phyloP scores from a whole-genome alignment of 2,888 invertebrate genomes.

The Euplexia lucipara region DNA sequence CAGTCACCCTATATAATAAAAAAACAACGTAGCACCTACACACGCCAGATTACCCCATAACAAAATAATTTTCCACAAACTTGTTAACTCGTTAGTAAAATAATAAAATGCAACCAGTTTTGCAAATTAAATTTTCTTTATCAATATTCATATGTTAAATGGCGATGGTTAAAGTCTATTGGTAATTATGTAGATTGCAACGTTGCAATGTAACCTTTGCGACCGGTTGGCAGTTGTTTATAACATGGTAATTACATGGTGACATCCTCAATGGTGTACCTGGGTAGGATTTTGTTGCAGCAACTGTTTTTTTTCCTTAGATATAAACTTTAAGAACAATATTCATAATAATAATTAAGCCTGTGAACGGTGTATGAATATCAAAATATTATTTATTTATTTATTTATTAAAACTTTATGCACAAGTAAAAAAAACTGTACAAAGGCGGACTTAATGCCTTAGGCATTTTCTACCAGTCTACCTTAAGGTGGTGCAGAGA shows the following conservation, averaged over 20 bases:
- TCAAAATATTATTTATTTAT: no score
- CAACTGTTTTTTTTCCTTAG: no score
- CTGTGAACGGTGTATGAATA: no score
- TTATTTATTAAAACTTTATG: no score
- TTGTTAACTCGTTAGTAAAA: background rate
- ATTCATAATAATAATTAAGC: no score
- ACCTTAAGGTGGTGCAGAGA: no score
- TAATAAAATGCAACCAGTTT: slow-evolving; percentile 11
- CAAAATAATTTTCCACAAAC: background rate
- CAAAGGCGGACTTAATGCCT: no score
- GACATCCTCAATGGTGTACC: background rate
- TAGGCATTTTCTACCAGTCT: no score
- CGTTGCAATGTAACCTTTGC: slow-evolving; percentile 33
- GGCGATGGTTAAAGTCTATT: slow-evolving; percentile 11
- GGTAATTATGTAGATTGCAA: slow-evolving; percentile 29
- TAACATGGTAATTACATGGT: slow-evolving; percentile 12
- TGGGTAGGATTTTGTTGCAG: background rate
- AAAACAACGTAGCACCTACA: no score
- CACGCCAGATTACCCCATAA: background rate
- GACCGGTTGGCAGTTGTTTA: slow-evolving; percentile 14
- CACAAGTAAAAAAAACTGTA: no score
- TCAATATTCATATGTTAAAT: slow-evolving; percentile 41
- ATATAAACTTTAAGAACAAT: no score
- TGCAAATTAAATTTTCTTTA: slow-evolving; percentile 11
- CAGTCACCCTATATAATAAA: no score